phyloP scores from a whole-genome alignment of 1,140 invertebrate genomes.

The Andricus grossulariae region DNA sequence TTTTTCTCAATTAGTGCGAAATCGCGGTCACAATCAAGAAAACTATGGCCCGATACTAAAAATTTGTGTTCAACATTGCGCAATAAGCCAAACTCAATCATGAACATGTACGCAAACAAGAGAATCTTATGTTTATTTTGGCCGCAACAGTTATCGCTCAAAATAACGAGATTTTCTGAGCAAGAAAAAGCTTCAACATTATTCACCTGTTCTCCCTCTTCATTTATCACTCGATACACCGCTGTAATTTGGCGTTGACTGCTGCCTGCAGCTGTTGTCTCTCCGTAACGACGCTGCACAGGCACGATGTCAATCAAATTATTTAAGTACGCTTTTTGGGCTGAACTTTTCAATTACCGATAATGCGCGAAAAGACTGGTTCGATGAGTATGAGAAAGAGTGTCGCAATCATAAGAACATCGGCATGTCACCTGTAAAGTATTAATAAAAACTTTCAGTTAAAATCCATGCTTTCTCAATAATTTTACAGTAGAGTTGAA shows the following conservation, averaged over 20 bases:
- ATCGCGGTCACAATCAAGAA: not conserved
- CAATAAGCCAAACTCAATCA: conserved; percentile 8
- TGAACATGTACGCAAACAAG: conserved; percentile 4
- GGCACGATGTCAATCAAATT: conserved; percentile 28
- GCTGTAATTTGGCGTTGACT: conserved; percentile 3
- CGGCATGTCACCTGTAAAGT: no score
- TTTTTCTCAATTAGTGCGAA: conserved; percentile 23
- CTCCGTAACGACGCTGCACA: conserved; percentile 15
- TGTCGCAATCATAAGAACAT: no score
- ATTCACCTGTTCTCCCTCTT: not conserved
- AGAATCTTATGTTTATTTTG: conserved; percentile 8
- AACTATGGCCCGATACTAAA: not conserved
- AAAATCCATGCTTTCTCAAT: no score
- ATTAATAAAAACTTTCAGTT: no score
- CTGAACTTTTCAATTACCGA: not conserved
- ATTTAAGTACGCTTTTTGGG: not conserved
- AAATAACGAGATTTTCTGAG: not conserved
- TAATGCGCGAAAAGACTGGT: not conserved
- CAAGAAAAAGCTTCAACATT: not conserved
- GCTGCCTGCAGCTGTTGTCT: not conserved
- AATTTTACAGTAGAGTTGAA: no score
- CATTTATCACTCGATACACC: not conserved
- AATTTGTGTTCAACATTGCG: conserved; percentile 4
- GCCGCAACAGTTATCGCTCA: not conserved
- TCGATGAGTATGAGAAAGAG: no score